These are phyloP conservation scores for Eupithecia exiguata DNA, from an alignment of 2,888 invertebrate species.

Conservation along the genomic window DNA sequence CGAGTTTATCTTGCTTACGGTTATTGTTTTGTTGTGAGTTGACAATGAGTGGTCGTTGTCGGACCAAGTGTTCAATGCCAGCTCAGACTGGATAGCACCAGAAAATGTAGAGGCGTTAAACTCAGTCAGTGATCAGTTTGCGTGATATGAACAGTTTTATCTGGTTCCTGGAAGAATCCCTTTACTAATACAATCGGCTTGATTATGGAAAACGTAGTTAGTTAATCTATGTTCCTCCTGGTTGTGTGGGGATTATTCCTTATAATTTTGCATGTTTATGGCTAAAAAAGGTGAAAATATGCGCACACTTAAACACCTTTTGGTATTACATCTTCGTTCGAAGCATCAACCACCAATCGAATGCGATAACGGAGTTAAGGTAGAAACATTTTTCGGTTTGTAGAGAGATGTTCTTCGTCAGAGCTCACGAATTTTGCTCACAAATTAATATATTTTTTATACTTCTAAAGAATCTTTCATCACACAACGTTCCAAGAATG, in stretches of 20 bases:
- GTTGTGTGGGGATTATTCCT: neutral
- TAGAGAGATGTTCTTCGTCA: neutral
- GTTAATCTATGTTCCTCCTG: neutral
- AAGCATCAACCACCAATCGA: neutral
- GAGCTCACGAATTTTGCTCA: neutral
- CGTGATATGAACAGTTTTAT: constrained; percentile 41
- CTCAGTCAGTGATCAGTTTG: constrained; percentile 28
- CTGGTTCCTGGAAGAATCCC: constrained; percentile 36
- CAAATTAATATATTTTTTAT: neutral
- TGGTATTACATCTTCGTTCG: neutral
- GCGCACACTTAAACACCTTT: neutral
- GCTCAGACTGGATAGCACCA: constrained; percentile 42
- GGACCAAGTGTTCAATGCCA: constrained; percentile 24
- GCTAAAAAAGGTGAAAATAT: neutral
- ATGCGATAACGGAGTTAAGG: neutral
- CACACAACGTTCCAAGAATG: constrained; percentile 27
- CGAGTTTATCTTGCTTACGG: neutral
- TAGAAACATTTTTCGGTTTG: neutral
- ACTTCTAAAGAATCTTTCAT: constrained; percentile 24
- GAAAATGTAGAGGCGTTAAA: constrained; percentile 3
- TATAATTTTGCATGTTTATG: neutral
- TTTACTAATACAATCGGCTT: neutral
- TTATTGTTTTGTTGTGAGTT: constrained; percentile 1
- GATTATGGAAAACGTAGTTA: neutral
- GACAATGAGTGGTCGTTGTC: neutral